A percentile compares a stretch with the other conserved stretches of the same genome.
These are phyloP conservation scores for Heliconius melpomene DNA, from an alignment of 1,140 invertebrate genomes.

Conservation along the genomic window DNA sequence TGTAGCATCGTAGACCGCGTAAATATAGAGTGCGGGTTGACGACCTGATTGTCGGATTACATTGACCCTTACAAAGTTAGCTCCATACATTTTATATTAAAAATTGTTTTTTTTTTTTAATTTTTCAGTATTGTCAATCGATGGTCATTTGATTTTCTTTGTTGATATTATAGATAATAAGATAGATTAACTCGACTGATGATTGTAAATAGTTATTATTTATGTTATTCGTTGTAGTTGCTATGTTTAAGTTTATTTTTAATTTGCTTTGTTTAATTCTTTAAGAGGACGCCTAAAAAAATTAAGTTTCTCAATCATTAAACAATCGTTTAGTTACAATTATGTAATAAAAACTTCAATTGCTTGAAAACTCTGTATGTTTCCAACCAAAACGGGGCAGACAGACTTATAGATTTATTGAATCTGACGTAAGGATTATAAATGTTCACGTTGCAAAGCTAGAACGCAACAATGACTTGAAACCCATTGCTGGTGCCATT, in stretches of 20 bases:
- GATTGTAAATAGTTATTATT: no score
- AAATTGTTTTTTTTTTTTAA: not conserved
- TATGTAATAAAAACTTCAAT: no score
- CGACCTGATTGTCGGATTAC: not conserved
- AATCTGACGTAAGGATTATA: not conserved
- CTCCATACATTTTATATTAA: not conserved
- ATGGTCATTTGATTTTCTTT: not conserved
- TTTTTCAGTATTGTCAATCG: not conserved
- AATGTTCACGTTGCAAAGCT: not conserved
- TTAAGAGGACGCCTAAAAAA: no score
- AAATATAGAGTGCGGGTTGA: conserved; percentile 10
- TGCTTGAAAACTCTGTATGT: no score
- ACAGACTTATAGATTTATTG: conserved; percentile 5
- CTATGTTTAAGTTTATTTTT: no score
- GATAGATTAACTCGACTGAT: no score
- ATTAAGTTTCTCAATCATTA: no score
- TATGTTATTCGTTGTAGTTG: no score
- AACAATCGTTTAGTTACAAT: no score
- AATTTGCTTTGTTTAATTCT: no score
- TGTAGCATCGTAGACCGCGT: not conserved
- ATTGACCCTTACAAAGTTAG: not conserved
- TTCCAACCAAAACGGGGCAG: not conserved
- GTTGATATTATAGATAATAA: no score
- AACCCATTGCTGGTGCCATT: not conserved
- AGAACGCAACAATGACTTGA: not conserved